A percentile compares a stretch with the other conserved stretches of the same genome.
These are phyloP conservation scores for Myathropa florea DNA, from an alignment of 2,888 invertebrate genomes.

Conservation along the genomic window DNA sequence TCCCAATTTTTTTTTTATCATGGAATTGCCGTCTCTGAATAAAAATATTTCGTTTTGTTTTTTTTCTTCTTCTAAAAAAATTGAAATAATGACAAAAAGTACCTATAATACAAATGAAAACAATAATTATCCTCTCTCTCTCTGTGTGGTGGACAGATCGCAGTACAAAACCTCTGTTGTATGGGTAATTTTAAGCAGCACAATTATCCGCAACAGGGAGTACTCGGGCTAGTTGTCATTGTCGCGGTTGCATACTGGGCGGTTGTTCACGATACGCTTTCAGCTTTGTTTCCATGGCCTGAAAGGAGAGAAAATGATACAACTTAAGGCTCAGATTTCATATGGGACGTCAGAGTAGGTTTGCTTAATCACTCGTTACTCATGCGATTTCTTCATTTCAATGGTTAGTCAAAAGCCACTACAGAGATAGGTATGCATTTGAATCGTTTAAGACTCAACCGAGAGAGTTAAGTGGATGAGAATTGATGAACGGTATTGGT, in stretches of 20 bases:
- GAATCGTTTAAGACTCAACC: background rate
- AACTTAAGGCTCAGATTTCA: background rate
- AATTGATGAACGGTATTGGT: background rate
- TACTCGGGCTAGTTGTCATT: conserved; percentile 77
- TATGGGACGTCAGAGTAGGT: background rate
- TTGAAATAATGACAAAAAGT: conserved; percentile 55
- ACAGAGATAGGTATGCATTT: background rate
- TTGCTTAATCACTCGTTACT: background rate
- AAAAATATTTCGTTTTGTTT: conserved; percentile 49
- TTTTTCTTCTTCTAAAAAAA: conserved; percentile 45
- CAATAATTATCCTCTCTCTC: conserved; percentile 61
- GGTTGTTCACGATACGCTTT: conserved; percentile 80
- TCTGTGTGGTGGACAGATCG: conserved; percentile 48
- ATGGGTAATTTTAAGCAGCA: conserved; percentile 62
- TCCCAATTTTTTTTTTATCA: conserved; percentile 63
- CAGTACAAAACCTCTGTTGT: conserved; percentile 70
- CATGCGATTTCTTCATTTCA: conserved; percentile 4
- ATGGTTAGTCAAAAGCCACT: conserved; percentile 27
- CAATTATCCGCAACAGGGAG: conserved; percentile 73
- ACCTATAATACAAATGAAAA: conserved; percentile 70
- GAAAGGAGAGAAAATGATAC: conserved; percentile 66
- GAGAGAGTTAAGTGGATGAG: background rate
- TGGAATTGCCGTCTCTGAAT: conserved; percentile 67
- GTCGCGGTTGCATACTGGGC: conserved; percentile 78
- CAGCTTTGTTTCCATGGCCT: conserved; percentile 80